phyloP scores from a whole-genome alignment of 2,797 vertebrate genomes.

The Naso thynnoides region DNA sequence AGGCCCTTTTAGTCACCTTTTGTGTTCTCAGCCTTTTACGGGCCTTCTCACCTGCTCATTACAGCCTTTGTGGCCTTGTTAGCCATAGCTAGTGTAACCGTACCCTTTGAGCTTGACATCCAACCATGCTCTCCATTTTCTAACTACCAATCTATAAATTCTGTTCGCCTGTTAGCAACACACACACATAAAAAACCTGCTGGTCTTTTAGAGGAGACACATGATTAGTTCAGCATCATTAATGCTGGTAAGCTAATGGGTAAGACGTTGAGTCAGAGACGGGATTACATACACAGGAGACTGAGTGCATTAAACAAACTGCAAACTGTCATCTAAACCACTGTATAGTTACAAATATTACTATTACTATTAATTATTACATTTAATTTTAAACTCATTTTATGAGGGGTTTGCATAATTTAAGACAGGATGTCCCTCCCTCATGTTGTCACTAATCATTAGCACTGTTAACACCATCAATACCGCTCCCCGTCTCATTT shows the following conservation, averaged over 20 bases:
- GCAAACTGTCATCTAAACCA: neutral
- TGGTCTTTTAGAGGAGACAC: constrained; percentile 31
- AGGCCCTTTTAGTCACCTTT: constrained; percentile 54
- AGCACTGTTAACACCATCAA: constrained; percentile 33
- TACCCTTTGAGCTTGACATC: constrained; percentile 67
- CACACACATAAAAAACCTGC: constrained; percentile 24
- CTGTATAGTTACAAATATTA: constrained; percentile 4
- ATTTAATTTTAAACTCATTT: neutral
- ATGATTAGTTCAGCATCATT: constrained; percentile 40
- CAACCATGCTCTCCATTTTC: constrained; percentile 40
- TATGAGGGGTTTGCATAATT: constrained; percentile 14
- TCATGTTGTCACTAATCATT: constrained; percentile 51
- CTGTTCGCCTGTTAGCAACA: constrained; percentile 43
- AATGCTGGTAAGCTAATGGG: constrained; percentile 35
- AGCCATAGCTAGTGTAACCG: constrained; percentile 56
- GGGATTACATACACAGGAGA: constrained; percentile 2
- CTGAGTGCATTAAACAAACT: constrained; percentile 14
- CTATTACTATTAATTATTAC: too few species aligned
- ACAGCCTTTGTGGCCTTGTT: constrained; percentile 69
- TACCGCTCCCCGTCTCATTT: constrained; percentile 21
- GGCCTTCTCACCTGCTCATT: constrained; percentile 78
- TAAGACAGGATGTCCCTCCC: neutral
- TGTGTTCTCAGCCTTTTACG: constrained; percentile 63
- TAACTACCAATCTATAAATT: constrained; percentile 64
- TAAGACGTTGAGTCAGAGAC: constrained; percentile 23